Conservation (phyloP, 2,888 invertebrate genomes). For the Stegophylla sp. region DNA sequence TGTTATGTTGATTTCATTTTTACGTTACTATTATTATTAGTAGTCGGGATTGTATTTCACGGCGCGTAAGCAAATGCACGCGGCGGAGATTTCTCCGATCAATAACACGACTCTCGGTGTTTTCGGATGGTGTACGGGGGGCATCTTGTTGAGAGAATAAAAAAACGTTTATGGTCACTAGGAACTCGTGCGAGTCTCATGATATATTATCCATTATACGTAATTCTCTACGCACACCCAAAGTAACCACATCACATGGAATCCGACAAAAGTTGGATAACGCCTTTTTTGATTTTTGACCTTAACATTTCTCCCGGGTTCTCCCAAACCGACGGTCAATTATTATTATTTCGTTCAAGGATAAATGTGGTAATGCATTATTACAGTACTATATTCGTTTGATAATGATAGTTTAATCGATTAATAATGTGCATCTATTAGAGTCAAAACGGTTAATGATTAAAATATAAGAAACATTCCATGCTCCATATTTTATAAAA, state of each 20-base stretch:
- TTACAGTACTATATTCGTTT: too few species aligned
- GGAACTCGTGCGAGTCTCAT: neutral
- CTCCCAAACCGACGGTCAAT: neutral
- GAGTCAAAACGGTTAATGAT: too few species aligned
- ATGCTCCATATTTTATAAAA: too few species aligned
- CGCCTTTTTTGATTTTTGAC: conserved; percentile 13
- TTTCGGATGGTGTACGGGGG: neutral
- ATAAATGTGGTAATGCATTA: too few species aligned
- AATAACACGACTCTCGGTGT: neutral
- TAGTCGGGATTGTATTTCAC: conserved; percentile 41
- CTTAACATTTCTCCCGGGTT: conserved; percentile 1
- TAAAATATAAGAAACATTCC: too few species aligned
- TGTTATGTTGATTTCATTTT: conserved; percentile 52
- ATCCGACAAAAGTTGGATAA: conserved; percentile 8
- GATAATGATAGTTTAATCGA: too few species aligned
- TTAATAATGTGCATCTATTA: too few species aligned
- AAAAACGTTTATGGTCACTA: conserved; percentile 35
- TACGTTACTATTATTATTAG: conserved; percentile 46
- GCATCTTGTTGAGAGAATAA: neutral
- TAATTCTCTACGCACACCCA: neutral
- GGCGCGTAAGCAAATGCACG: conserved; percentile 28
- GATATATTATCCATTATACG: too few species aligned
- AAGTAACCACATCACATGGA: conserved; percentile 15
- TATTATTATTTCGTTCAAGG: neutral
- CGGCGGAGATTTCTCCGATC: conserved; percentile 47